phyloP scores from a whole-genome alignment of 1,140 invertebrate genomes.

The Leptestheria dahalacensis region DNA sequence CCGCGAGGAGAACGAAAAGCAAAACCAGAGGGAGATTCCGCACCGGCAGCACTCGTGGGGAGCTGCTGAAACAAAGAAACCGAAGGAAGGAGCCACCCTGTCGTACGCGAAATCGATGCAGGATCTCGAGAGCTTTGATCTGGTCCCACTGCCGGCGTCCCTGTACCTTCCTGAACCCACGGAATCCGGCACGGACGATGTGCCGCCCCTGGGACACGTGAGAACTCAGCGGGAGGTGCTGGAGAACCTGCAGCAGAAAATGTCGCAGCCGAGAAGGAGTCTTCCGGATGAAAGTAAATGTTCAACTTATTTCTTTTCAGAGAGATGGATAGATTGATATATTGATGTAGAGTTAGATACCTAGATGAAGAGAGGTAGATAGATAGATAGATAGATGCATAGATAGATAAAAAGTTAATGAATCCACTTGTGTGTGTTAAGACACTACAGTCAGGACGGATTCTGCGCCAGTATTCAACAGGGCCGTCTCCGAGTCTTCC shows the following conservation, averaged over 20 bases:
- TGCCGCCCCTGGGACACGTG: slow-evolving; percentile 37
- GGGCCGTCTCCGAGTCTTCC: slow-evolving; percentile 10
- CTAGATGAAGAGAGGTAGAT: too few relatives aligned
- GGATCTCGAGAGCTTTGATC: neutral
- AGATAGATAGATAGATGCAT: too few relatives aligned
- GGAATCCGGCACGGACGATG: slow-evolving; percentile 32
- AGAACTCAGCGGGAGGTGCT: slow-evolving; percentile 41
- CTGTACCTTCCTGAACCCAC: slow-evolving; percentile 23
- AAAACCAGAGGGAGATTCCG: slow-evolving; percentile 61
- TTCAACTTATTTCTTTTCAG: too few relatives aligned
- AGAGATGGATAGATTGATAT: too few relatives aligned
- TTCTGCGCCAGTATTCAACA: neutral
- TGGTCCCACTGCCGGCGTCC: neutral
- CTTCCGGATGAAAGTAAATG: slow-evolving; percentile 18
- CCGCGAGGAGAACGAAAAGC: slow-evolving; percentile 47
- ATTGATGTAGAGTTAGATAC: too few relatives aligned
- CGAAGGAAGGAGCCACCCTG: slow-evolving; percentile 34
- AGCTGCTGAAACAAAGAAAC: slow-evolving; percentile 44
- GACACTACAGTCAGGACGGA: neutral
- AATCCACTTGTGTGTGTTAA: too few relatives aligned
- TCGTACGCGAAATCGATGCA: neutral
- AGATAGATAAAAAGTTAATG: too few relatives aligned
- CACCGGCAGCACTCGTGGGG: slow-evolving; percentile 73
- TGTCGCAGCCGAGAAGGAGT: slow-evolving; percentile 13
- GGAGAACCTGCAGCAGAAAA: slow-evolving; percentile 32